Conservation (phyloP, 2,113 vertebrate species). For the Sitta europaea region DNA sequence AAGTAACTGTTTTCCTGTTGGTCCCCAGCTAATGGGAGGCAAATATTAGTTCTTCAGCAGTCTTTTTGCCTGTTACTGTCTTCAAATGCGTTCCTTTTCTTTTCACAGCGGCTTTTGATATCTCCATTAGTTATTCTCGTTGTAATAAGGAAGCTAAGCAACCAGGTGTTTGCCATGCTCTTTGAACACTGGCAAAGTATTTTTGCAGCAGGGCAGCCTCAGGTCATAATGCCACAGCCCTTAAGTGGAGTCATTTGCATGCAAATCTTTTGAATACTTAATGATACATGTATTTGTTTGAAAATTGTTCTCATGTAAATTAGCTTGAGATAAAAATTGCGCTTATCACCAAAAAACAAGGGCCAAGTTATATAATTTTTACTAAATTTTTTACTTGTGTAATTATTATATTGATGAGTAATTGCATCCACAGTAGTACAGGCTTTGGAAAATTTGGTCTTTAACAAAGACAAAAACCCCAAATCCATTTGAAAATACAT, state of each 20-base stretch:
- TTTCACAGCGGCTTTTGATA: neutral
- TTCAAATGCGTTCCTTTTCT: neutral
- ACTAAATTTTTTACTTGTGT: neutral
- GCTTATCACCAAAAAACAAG: neutral
- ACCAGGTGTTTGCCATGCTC: neutral
- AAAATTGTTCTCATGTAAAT: neutral
- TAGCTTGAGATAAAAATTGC: neutral
- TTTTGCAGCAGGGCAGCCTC: neutral
- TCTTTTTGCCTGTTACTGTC: neutral
- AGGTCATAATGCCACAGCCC: neutral
- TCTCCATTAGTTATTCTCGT: neutral
- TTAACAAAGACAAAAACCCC: neutral
- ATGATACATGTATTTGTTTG: neutral
- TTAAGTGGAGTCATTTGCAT: neutral
- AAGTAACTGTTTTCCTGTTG: neutral
- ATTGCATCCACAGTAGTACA: neutral
- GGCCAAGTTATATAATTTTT: neutral
- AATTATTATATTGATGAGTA: neutral
- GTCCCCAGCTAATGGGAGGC: neutral
- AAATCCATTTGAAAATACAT: neutral
- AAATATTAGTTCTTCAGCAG: neutral
- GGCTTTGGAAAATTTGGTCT: neutral
- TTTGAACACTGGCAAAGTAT: neutral
- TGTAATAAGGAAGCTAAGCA: neutral
- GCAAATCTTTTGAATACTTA: neutral